These are phyloP conservation scores for Fabriciana adippe DNA, from an alignment of 2,888 invertebrate genomes.

Conservation along the genomic window DNA sequence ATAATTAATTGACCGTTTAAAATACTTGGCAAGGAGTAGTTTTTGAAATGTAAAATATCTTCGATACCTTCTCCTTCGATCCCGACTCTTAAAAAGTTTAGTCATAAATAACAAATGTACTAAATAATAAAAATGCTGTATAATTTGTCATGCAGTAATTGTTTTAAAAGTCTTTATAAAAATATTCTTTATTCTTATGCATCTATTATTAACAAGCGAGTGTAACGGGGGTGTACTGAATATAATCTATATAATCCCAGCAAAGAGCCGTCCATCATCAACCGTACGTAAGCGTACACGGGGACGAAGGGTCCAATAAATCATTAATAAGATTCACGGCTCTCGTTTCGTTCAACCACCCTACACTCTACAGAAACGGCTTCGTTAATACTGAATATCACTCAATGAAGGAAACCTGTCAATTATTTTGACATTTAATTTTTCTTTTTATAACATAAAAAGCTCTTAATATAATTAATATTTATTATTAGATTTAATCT, in stretches of 20 bases:
- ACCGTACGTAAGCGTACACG: conserved; percentile 21
- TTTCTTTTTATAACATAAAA: background rate
- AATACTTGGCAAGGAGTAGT: too few relatives aligned
- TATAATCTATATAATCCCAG: conserved; percentile 33
- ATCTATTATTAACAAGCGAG: conserved; percentile 17
- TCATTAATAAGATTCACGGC: conserved; percentile 65
- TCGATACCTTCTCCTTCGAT: too few relatives aligned
- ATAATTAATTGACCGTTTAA: too few relatives aligned
- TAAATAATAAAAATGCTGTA: too few relatives aligned
- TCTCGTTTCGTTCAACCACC: conserved; percentile 50
- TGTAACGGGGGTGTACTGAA: conserved; percentile 17
- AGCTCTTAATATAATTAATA: background rate
- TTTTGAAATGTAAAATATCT: too few relatives aligned
- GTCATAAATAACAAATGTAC: too few relatives aligned
- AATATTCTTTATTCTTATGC: background rate
- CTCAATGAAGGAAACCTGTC: conserved; percentile 5
- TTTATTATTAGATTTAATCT: too few relatives aligned
- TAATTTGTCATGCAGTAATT: too few relatives aligned
- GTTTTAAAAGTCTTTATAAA: conserved; percentile 3
- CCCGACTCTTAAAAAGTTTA: too few relatives aligned
- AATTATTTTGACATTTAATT: conserved; percentile 3
- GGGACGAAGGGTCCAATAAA: conserved; percentile 51
- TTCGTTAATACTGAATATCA: conserved; percentile 22
- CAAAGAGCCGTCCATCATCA: conserved; percentile 27
- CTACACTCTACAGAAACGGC: conserved; percentile 29